Conservation (phyloP, 2,113 vertebrate genomes). For the Halichoeres trimaculatus region DNA sequence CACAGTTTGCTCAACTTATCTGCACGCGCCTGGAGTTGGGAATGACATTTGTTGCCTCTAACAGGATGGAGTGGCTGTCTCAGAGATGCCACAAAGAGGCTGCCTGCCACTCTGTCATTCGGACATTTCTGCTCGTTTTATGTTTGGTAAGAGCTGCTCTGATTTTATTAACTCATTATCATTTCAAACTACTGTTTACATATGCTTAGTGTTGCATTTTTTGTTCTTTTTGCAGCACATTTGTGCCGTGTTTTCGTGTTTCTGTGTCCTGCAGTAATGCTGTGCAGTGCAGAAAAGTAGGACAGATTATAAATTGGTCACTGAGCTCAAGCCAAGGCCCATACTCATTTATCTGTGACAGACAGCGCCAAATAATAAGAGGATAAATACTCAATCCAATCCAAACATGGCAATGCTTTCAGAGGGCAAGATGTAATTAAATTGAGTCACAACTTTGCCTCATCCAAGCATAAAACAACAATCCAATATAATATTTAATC, state of each 20-base stretch:
- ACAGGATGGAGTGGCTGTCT: constrained; percentile 64
- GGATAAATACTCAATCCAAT: constrained; percentile 64
- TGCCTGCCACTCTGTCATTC: constrained; percentile 19
- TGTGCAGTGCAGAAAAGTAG: constrained; percentile 49
- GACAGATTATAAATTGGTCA: constrained; percentile 70
- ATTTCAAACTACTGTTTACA: background rate
- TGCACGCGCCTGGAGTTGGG: constrained; percentile 10
- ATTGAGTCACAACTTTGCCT: constrained; percentile 37
- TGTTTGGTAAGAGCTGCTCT: constrained; percentile 59
- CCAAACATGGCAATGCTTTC: constrained; percentile 53
- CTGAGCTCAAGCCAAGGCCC: constrained; percentile 41
- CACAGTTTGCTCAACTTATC: background rate
- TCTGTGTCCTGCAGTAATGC: constrained; percentile 18
- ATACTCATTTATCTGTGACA: constrained; percentile 63
- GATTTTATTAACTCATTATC: accelerated
- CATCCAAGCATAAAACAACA: constrained; percentile 23
- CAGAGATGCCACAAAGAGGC: constrained; percentile 60
- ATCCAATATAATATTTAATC: background rate
- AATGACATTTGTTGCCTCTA: constrained; percentile 35
- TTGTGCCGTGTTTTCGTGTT: constrained; percentile 1
- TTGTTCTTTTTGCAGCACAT: background rate
- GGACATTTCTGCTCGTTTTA: constrained; percentile 45
- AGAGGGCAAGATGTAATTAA: constrained; percentile 53
- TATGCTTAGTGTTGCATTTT: background rate
- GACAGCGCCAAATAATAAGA: constrained; percentile 67